Evolutionary conservation across 2,888 invertebrate genomes (phyloP), one percentile per base, ranked within the genome.

Genomic region (Pecten maximus): DNA sequence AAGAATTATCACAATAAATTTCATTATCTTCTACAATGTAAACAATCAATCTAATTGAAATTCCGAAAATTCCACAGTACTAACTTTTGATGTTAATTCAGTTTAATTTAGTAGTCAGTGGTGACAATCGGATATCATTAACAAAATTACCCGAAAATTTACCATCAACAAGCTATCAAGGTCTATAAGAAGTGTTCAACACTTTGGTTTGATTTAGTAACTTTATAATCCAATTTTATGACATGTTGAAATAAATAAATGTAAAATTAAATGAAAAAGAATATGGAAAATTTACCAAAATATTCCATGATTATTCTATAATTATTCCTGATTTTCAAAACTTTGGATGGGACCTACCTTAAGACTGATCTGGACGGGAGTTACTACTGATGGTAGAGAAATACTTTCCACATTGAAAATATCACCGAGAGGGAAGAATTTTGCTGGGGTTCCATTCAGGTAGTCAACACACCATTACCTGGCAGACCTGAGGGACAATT

Each of bases 331-430:
- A 35, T 74, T 74, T 35, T 74, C 23, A 19, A 23, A 23, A 35
- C 35, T 10, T 74, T 28, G 3, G 15, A 74, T 15, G 35, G 2
- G 35, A 74, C 74, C 35, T 74, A 74, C 74, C 74, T 74, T 35
- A n/a, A 0, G 74, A 35, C 74, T 74, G 74, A 74, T 16, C 74
- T 12, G 35, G 74, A 35, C 10, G 15, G 35, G 74, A 35, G 74
- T 74, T n/a, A 74, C 74, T 74, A 74, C 23, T 74, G 74, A 15
- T 74, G 74, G 35, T 74, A 74, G 4, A 74, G 35, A 74, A 74
- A 74, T 35, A 74, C 74, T 10, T 74, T 74, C 74, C 74, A 74
- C 74, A 74, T 74, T 74, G 74, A 74, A 35, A 74, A 74, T 74
- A 35, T 74, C 35, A 28, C 35, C 35, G 35, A 23, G 28, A 28